Evolutionary conservation across 2,797 vertebrate species (phyloP), one percentile per base, ranked within the genome.

Genomic region (Arrhamphus sclerolepis): DNA sequence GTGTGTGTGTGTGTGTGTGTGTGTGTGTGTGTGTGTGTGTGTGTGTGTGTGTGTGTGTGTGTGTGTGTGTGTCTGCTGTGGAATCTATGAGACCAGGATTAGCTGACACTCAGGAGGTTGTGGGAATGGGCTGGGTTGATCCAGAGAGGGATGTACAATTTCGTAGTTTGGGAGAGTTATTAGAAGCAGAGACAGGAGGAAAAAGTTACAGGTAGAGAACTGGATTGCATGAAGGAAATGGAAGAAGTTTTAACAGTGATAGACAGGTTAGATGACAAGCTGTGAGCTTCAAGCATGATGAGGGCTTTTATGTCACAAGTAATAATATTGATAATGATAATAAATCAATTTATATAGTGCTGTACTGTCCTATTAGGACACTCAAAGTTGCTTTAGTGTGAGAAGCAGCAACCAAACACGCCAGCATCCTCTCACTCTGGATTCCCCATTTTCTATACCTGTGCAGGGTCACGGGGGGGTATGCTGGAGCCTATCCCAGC

Each of bases 1-100:
- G n/a, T n/a, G n/a, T n/a, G n/a, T n/a, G n/a, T n/a, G n/a, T n/a
- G n/a, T n/a, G n/a, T n/a, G n/a, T n/a, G n/a, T n/a, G n/a, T n/a
- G n/a, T n/a, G n/a, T n/a, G n/a, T 26, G 24, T 26, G 24, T 26
- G 24, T 26, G 24, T 26, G 24, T 26, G 24, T 26, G 24, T 26
- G 24, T 26, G 24, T 26, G 24, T 40, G 39, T 40, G 39, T 13
- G 14, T 43, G 42, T 19, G 2, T 20, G 8, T 43, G 58, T 58
- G 29, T 7, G 6, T 66, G 62, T 58, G 28, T 55, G 20, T 65
- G 29, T 2, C 1, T 55, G 20, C 57, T 49, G 24, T 49, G 43
- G 41, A 8, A 55, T 72, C 28, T 8, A 2, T 56, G 41, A 47
- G 49, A 53, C 58, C 48, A 42, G 28, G 55, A 57, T 77, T 48